phyloP scores from a whole-genome alignment of 2,113 vertebrate genomes.

The Chamaetylas fuelleborni region DNA sequence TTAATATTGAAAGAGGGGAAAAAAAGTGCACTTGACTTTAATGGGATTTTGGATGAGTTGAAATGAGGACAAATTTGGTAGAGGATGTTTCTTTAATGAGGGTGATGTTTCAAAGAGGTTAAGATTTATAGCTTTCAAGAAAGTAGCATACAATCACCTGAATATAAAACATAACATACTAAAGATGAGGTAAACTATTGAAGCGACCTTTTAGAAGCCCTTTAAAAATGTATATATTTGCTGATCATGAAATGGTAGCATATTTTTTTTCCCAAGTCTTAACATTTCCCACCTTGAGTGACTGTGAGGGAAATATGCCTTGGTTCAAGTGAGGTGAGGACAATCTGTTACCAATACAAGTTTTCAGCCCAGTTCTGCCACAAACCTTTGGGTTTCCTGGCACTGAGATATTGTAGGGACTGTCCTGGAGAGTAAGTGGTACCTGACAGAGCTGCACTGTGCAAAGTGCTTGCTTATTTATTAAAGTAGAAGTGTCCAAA shows the following conservation, averaged over 20 bases:
- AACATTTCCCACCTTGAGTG: background rate
- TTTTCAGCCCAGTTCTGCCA: background rate
- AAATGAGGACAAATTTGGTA: conserved; percentile 29
- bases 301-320: background rate
- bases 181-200: background rate
- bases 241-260: background rate
- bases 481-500: background rate
- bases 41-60: conserved; percentile 30
- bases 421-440: background rate
- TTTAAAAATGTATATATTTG: background rate
- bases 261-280: background rate
- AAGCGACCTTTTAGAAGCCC: background rate
- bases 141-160: background rate
- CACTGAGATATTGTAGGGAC: accelerated
- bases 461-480: background rate
- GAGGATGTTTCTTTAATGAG: background rate
- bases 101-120: conserved; percentile 27
- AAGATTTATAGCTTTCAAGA: conserved; percentile 14
- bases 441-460: background rate
- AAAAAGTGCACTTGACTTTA: background rate
- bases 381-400: background rate
- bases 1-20: background rate
- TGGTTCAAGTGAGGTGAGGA: background rate
- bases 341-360: background rate
- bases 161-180: background rate